Conservation (phyloP, 2,888 invertebrate species). For the Drosophila gaucha region DNA sequence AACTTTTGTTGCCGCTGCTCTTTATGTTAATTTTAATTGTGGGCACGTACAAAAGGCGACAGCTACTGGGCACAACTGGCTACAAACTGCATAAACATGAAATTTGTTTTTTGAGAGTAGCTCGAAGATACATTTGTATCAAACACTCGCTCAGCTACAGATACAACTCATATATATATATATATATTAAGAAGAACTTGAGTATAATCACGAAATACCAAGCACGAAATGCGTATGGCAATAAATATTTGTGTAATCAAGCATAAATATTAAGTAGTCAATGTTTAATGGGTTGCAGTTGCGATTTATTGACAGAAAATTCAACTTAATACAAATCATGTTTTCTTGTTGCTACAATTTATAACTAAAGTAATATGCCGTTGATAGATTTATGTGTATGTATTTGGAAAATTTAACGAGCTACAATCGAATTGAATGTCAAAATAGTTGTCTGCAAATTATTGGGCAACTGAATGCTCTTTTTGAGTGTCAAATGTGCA, state of each 20-base stretch:
- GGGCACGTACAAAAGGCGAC: slow-evolving; percentile 67
- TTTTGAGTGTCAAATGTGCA: not conserved
- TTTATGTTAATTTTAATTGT: slow-evolving; percentile 75
- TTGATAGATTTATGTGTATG: no score
- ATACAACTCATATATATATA: slow-evolving; percentile 2
- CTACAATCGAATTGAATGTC: not conserved
- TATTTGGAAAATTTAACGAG: no score
- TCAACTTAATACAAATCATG: slow-evolving; percentile 7
- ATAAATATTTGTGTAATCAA: slow-evolving; percentile 31
- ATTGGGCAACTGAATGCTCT: not conserved
- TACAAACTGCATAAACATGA: slow-evolving; percentile 76
- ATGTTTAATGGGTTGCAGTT: slow-evolving; percentile 6
- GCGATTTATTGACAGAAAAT: slow-evolving; percentile 4
- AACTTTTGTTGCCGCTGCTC: slow-evolving; percentile 44
- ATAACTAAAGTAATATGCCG: slow-evolving; percentile 6
- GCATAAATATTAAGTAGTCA: slow-evolving; percentile 21
- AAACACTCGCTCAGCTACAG: slow-evolving; percentile 6
- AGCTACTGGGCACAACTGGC: slow-evolving; percentile 44
- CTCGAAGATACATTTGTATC: slow-evolving; percentile 46
- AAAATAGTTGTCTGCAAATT: not conserved
- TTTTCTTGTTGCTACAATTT: not conserved
- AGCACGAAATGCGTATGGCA: slow-evolving; percentile 23
- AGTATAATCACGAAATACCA: slow-evolving; percentile 16
- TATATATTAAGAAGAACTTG: slow-evolving; percentile 8
- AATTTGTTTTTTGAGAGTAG: slow-evolving; percentile 30